Evolutionary conservation across 2,113 vertebrate genomes (phyloP), one percentile per base, ranked within the genome.

Genomic region (Crotophaga sulcirostris): DNA sequence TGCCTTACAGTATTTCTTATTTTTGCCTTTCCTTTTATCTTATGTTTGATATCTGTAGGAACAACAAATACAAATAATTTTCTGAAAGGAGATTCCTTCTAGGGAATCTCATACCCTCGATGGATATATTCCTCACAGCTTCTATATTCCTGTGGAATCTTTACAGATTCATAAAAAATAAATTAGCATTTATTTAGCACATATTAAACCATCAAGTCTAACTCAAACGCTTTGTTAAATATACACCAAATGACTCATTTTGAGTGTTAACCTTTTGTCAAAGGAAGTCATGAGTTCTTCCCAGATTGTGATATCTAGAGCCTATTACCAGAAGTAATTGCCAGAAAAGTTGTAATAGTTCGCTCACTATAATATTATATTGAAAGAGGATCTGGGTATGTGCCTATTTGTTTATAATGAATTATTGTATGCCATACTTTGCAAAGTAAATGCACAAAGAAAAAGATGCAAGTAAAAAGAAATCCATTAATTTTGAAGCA

Each of bases 191-290:
- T 93, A 42, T 66, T 87, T 80, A 81, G 60, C 31, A 63, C 6
- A 29, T 66, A 66, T 54, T 84, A 92, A 90, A 80, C 13, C 23
- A 70, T 69, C 45, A 70, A 80, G 36, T 77, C 26, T 62, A 78
- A 89, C 34, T 84, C 44, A 91, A 94, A 49, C 77, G 59, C 36
- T 72, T 90, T 92, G 16, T 55, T 91, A 80, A 96, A 40, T 29
- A n/a, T 36, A 56, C 52, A 87, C 18, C 56, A 42, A 60, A 89
- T 49, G 33, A 9, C 51, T 78, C 28, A 34, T 84, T 96, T 81
- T 77, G 34, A 82, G 31, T 33, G 20, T 63, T 91, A 87, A 81
- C 19, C 55, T 84, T 89, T 78, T 69, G 84, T 49, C 13, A 77
- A 73, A 63, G 36, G n/a, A 84, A 70, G 11, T 85, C 1, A 1